Conservation (phyloP, 2,113 vertebrate species). For the Gallinago media region DNA sequence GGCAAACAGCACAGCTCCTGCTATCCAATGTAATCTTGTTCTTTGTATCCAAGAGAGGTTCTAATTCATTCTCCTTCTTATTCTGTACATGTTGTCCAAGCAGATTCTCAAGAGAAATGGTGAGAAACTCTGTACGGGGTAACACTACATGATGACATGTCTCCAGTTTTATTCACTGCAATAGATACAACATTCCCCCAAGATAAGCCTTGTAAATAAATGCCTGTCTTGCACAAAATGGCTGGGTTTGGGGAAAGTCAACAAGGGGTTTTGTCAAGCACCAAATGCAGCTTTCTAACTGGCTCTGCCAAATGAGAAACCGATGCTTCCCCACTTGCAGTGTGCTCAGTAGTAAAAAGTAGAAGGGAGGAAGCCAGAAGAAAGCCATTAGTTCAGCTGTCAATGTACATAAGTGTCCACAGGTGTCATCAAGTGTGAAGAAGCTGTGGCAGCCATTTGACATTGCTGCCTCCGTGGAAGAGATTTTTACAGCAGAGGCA, state of each 20-base stretch:
- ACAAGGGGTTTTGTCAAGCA: neutral
- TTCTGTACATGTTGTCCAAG: neutral
- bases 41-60: neutral
- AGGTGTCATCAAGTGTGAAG: conserved; percentile 46
- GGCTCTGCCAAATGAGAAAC: neutral
- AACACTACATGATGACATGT: neutral
- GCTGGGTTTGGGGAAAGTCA: neutral
- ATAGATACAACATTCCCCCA: neutral
- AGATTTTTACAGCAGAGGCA: neutral
- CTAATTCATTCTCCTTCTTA: neutral
- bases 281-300: neutral
- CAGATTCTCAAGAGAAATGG: neutral
- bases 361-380: neutral
- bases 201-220: neutral
- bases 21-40: neutral
- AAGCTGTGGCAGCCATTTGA: neutral
- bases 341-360: neutral
- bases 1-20: neutral
- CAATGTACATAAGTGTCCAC: neutral
- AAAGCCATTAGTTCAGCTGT: neutral
- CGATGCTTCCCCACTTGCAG: neutral
- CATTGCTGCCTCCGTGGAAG: neutral
- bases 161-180: neutral
- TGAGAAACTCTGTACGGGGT: neutral
- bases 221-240: neutral